Conservation (phyloP, 1,140 invertebrate species). For the Pentalonia nigronervosa region DNA sequence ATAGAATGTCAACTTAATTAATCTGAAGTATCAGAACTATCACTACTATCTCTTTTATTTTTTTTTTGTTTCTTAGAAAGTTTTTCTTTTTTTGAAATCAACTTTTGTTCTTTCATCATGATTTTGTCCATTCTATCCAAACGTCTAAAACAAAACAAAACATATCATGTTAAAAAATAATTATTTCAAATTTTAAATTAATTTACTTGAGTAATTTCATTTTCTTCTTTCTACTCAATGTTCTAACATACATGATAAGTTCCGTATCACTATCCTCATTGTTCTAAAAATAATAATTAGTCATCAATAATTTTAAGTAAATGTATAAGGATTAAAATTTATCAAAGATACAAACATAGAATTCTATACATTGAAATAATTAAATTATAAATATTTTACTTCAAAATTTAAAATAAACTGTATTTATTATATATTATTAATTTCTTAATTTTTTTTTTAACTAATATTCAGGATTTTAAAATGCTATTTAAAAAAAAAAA, state of each 20-base stretch:
- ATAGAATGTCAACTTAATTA: background rate
- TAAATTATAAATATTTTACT: too few relatives aligned
- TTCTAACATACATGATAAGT: slow-evolving; percentile 47
- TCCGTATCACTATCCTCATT: slow-evolving; percentile 50
- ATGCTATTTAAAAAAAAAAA: too few relatives aligned
- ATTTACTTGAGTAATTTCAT: slow-evolving; percentile 56
- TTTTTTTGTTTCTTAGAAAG: slow-evolving; percentile 42
- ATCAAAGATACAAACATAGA: background rate
- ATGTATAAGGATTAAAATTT: background rate
- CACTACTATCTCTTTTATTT: slow-evolving; percentile 9
- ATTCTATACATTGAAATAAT: too few relatives aligned
- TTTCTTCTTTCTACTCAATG: slow-evolving; percentile 42
- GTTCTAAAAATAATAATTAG: slow-evolving; percentile 25
- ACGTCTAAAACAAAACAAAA: slow-evolving; percentile 41
- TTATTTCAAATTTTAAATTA: background rate
- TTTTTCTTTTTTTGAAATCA: slow-evolving; percentile 56
- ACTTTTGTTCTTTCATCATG: slow-evolving; percentile 46
- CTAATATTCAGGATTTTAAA: too few relatives aligned
- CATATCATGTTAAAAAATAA: slow-evolving; percentile 24
- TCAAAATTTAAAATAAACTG: too few relatives aligned
- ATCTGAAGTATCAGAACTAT: slow-evolving; percentile 36
- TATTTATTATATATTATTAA: too few relatives aligned
- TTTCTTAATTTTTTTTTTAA: too few relatives aligned
- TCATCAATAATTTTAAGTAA: background rate
- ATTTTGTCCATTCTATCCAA: slow-evolving; percentile 55